phyloP scores from a whole-genome alignment of 64 coral and sea anemone genomes.

The Montipora efflorescens region DNA sequence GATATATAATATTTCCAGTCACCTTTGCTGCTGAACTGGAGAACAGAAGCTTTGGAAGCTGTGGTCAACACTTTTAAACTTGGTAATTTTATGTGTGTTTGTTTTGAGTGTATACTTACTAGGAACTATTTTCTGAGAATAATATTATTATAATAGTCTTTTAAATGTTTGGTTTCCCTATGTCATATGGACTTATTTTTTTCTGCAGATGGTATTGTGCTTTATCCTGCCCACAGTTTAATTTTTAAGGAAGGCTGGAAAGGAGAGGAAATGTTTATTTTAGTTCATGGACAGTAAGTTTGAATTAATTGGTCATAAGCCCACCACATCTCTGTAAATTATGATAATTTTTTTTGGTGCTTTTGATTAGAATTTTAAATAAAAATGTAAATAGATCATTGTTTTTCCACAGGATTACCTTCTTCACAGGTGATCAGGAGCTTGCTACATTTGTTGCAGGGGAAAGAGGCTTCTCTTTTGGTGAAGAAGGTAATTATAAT shows the following conservation, averaged over 20 bases:
- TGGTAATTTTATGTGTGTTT: constrained; percentile 8
- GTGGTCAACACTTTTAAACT: constrained; percentile 65
- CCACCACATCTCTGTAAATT: too few relatives aligned
- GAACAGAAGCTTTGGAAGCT: constrained; percentile 46
- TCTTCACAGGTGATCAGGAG: constrained; percentile 65
- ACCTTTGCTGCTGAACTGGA: constrained; percentile 80
- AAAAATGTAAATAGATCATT: not conserved
- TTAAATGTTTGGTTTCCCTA: too few relatives aligned
- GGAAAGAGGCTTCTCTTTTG: constrained; percentile 83
- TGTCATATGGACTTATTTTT: not conserved
- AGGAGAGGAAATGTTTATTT: constrained; percentile 78
- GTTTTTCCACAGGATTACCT: constrained; percentile 52
- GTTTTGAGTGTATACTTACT: not conserved
- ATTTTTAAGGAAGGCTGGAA: constrained; percentile 68
- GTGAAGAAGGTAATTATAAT: constrained; percentile 78
- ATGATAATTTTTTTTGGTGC: not conserved
- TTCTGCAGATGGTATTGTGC: constrained; percentile 47
- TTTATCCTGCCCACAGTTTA: constrained; percentile 69
- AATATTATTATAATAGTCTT: too few relatives aligned
- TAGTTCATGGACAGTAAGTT: constrained; percentile 81
- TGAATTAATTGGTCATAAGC: not conserved
- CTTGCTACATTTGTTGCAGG: constrained; percentile 84
- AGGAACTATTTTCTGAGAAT: too few relatives aligned
- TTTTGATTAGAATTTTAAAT: not conserved
- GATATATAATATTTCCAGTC: constrained; percentile 25